These are phyloP conservation scores for Atlantisia rogersi DNA, from an alignment of 2,113 vertebrate genomes.

Conservation along the genomic window DNA sequence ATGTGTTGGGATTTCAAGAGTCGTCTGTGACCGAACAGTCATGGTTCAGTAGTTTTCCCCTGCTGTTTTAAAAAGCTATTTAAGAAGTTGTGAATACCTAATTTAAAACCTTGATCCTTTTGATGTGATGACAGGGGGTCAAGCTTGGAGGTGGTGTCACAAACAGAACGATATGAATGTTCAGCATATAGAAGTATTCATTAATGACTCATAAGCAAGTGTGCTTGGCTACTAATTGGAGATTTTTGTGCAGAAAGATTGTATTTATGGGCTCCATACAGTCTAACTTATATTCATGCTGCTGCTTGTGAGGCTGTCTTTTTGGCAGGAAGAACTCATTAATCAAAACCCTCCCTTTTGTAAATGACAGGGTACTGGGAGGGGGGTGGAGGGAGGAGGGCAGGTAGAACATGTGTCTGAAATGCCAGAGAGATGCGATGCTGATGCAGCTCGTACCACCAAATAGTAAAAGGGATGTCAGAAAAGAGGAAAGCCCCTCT, in stretches of 20 bases:
- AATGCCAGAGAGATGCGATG: background rate
- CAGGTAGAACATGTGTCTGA: slow-evolving; percentile 35
- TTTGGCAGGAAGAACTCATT: slow-evolving; percentile 50
- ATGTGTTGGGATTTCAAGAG: background rate
- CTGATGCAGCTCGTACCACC: background rate
- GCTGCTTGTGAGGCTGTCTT: background rate
- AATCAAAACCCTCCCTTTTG: slow-evolving; percentile 45
- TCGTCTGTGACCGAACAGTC: background rate
- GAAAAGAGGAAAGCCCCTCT: background rate
- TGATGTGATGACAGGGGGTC: slow-evolving; percentile 61
- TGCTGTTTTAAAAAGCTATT: slow-evolving; percentile 36
- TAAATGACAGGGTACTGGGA: slow-evolving; percentile 15
- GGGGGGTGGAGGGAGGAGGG: background rate
- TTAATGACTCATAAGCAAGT: slow-evolving; percentile 63
- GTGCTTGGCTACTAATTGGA: slow-evolving; percentile 47
- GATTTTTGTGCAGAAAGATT: slow-evolving; percentile 38
- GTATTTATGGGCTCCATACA: slow-evolving; percentile 7
- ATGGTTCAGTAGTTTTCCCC: slow-evolving; percentile 30
- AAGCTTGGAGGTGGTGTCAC: slow-evolving; percentile 47
- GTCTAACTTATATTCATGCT: slow-evolving; percentile 41
- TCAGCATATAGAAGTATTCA: slow-evolving; percentile 51
- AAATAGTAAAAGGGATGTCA: background rate
- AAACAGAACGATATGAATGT: slow-evolving; percentile 59
- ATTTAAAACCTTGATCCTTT: slow-evolving; percentile 56
- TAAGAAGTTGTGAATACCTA: slow-evolving; percentile 39